Evolutionary conservation across 2,888 invertebrate genomes (phyloP), one percentile per base, ranked within the genome.

Genomic region (Cybosia mesomella): DNA sequence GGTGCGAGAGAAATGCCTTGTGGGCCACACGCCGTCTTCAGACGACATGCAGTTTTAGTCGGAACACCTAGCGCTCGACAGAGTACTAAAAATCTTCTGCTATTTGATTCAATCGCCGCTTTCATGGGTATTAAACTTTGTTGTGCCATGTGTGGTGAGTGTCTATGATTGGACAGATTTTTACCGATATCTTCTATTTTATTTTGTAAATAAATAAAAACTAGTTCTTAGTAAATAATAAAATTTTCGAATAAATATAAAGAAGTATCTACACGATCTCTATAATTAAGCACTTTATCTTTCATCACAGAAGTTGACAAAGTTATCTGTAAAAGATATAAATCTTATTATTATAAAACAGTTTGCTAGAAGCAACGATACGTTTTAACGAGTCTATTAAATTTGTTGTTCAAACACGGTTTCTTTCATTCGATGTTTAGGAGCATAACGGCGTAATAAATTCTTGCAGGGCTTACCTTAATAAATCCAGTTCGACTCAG

Each of bases 401-500:
- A 79, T 84, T 82, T 81, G 80, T 79, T 85, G 79, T 84, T 80
- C 75, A 80, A 82, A 76, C 79, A 83, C 79, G 84, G 75, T 84
- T 89, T 85, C 82, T 86, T 89, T 87, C 82, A 85, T 81, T 85
- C 77, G 76, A 82, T 83, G 83, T 83, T 87, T 85, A 84, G 73
- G 81, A 87, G 82, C 76, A 82, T 85, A 84, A 85, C 83, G 80
- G 79, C 73, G 83, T 87, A 89, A 92, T 92, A 91, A 92, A 93
- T 93, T 90, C 86, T 86, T 85, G 80, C 84, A 82, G 86, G 88
- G 87, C 84, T 86, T 86, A 89, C 90, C 91, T 91, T 91, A 91
- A 92, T 92, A 93, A 93, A 93, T 92, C 89, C 87, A 83, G 86
- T 89, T 86, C 85, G 89, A 90, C 87, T 92, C 91, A 91, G 91